These are phyloP conservation scores for Volucella inflata DNA, from an alignment of 2,888 invertebrate species.

Conservation along the genomic window DNA sequence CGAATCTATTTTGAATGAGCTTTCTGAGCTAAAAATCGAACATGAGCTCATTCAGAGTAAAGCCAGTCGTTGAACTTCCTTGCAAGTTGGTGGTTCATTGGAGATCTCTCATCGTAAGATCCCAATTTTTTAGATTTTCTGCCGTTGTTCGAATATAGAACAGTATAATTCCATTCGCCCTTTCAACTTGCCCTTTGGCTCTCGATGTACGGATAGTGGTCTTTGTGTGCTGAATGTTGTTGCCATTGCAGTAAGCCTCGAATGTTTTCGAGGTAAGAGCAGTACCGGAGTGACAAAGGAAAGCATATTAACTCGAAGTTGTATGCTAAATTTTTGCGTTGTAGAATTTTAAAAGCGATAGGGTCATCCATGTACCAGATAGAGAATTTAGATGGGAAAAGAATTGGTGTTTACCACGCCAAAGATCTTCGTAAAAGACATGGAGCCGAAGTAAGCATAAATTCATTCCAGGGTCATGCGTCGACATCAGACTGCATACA, in stretches of 20 bases:
- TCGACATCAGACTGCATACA: too few relatives aligned
- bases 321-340: too few relatives aligned
- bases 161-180: constrained; percentile 48
- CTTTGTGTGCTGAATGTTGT: constrained; percentile 73
- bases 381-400: too few relatives aligned
- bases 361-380: too few relatives aligned
- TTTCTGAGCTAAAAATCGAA: constrained; percentile 16
- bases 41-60: constrained; percentile 25
- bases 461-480: too few relatives aligned
- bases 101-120: constrained; percentile 11
- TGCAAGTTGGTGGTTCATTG: constrained; percentile 29
- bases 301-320: too few relatives aligned
- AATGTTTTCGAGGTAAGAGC: constrained; percentile 73
- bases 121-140: constrained; percentile 8
- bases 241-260: constrained; percentile 51
- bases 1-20: too few relatives aligned
- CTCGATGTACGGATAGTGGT: constrained; percentile 69
- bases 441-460: too few relatives aligned
- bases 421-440: too few relatives aligned
- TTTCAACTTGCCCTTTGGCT: constrained; percentile 48
- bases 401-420: too few relatives aligned
- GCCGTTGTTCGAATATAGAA: constrained; percentile 68
- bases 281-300: too few relatives aligned
- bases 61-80: constrained; percentile 15
- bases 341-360: too few relatives aligned